Evolutionary conservation across 2,113 vertebrate species (phyloP).

Genomic region (Ellobius talpinus): DNA sequence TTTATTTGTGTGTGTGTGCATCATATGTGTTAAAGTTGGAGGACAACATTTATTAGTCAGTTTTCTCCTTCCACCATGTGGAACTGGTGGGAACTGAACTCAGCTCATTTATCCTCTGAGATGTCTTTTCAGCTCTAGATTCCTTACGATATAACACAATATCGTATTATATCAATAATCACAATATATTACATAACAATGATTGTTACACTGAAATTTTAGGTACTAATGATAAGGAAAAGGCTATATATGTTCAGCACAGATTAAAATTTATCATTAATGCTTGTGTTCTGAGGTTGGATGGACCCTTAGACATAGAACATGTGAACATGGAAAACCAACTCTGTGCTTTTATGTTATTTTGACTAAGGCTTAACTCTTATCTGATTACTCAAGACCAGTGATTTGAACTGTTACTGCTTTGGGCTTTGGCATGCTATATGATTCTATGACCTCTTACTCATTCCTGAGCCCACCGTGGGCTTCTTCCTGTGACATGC

Average conservation of each 20-base stretch:
- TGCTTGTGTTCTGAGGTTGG: not conserved
- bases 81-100: not conserved
- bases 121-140: not conserved
- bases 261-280: not conserved
- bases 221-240: not conserved
- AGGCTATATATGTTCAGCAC: not conserved
- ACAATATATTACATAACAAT: no score
- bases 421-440: not conserved
- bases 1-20: not conserved
- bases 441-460: slow-evolving; percentile 16
- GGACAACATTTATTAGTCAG: not conserved
- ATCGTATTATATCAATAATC: no score
- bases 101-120: not conserved
- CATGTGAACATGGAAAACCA: not conserved
- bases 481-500: not conserved
- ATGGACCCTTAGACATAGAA: not conserved
- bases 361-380: not conserved
- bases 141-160: not conserved
- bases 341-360: slow-evolving; percentile 1
- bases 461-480: not conserved
- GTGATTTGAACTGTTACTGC: slow-evolving; percentile 17
- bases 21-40: not conserved
- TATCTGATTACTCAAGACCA: slow-evolving; percentile 10
- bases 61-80: not conserved
- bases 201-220: not conserved